Conservation (phyloP, 2,888 invertebrate genomes). For the Flabesymbios commensalis region DNA sequence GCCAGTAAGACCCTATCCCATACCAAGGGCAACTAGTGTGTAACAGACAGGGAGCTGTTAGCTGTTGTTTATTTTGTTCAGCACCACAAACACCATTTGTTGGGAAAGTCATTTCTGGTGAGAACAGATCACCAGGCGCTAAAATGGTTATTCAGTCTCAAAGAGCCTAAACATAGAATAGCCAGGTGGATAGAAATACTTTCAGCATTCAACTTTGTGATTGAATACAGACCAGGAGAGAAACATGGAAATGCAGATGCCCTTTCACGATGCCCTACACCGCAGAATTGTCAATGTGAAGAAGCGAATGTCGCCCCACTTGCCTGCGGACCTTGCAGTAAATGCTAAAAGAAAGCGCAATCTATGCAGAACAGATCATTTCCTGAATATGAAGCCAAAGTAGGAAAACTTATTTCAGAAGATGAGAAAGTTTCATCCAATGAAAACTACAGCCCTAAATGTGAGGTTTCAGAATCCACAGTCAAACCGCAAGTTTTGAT, state of each 20-base stretch:
- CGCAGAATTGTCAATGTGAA: neutral
- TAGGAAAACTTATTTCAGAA: no score
- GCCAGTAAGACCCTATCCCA: slow-evolving; percentile 14
- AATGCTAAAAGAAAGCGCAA: neutral
- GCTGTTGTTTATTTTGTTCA: slow-evolving; percentile 29
- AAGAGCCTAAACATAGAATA: slow-evolving; percentile 19
- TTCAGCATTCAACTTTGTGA: slow-evolving; percentile 4
- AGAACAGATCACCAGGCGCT: slow-evolving; percentile 38
- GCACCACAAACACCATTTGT: slow-evolving; percentile 36
- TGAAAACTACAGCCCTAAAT: no score
- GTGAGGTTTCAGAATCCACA: no score
- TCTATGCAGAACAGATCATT: neutral
- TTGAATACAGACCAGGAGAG: neutral
- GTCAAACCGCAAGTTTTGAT: no score
- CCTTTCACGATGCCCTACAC: neutral
- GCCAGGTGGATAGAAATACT: slow-evolving; percentile 16
- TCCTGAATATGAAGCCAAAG: neutral
- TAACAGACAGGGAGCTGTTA: slow-evolving; percentile 20
- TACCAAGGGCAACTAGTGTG: slow-evolving; percentile 21
- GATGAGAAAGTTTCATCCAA: no score
- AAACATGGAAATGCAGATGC: slow-evolving; percentile 5
- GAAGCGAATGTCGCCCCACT: neutral
- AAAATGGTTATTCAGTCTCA: slow-evolving; percentile 23
- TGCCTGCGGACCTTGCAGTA: neutral
- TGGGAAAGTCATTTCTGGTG: slow-evolving; percentile 29